These are phyloP conservation scores for Nibea albiflora DNA, from an alignment of 2,113 vertebrate species.

Conservation along the genomic window DNA sequence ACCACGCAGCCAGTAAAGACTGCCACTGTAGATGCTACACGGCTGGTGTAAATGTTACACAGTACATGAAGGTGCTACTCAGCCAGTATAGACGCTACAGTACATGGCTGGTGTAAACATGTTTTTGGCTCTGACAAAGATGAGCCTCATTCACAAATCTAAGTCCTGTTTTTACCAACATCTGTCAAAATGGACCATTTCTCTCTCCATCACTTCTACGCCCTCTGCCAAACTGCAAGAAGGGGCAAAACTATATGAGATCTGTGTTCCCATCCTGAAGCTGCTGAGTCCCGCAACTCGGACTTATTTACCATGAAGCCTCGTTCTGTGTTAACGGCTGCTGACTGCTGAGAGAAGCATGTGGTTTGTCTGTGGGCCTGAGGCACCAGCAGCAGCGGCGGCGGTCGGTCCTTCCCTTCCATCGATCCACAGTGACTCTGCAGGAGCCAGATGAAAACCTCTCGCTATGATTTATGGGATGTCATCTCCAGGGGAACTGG, in stretches of 20 bases:
- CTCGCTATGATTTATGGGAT: conserved; percentile 78
- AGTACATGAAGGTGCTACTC: background rate
- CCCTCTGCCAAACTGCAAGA: conserved; percentile 10
- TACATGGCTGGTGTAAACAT: background rate
- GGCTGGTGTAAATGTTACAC: background rate
- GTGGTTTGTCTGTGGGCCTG: conserved; percentile 46
- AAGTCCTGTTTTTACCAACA: background rate
- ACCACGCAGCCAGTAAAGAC: no score
- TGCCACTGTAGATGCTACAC: background rate
- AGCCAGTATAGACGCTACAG: background rate
- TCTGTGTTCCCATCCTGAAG: conserved; percentile 17
- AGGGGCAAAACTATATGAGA: background rate
- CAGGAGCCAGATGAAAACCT: conserved; percentile 75
- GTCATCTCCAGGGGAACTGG: conserved; percentile 57
- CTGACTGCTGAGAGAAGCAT: conserved; percentile 64
- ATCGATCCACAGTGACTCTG: conserved; percentile 75
- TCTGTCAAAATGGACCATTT: background rate
- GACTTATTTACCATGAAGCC: conserved; percentile 42
- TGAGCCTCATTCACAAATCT: background rate
- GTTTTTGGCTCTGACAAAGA: background rate
- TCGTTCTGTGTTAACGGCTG: conserved; percentile 45
- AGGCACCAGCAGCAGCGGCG: conserved; percentile 20
- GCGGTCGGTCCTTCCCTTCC: conserved; percentile 31
- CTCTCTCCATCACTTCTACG: background rate
- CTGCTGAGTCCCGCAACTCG: conserved; percentile 25